Evolutionary conservation across 1,140 invertebrate species (phyloP), one percentile per base, ranked within the genome.

Genomic region (Drosophila athabasca): DNA sequence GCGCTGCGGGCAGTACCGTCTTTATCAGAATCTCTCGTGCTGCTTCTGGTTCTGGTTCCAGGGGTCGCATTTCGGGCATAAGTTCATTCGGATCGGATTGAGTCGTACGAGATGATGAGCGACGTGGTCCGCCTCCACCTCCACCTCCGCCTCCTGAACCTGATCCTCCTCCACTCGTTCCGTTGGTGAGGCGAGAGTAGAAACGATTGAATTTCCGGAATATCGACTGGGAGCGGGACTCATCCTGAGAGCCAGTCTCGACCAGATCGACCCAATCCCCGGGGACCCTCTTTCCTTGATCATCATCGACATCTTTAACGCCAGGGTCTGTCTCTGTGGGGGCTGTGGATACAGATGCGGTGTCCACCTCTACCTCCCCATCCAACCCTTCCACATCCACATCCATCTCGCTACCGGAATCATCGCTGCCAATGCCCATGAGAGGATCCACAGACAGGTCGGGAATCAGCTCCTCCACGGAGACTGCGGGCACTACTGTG

Each of bases 261-360:
- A 39, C 35, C 4, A 81, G 22, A 59, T 81, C 79, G 3, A 77
- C 17, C 78, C 78, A 81, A 7, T 82, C 79, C 0, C 62, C 71
- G 11, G 66, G 45, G 9, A 22, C 1, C 5, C 46, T 9, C 0
- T 43, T 26, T 0, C 39, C 15, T 13, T 19, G 6, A 1, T 9
- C 51, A 6, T 19, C 39, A 5, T 15, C 6, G 0, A 13, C 2
- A 13, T 26, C 15, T 13, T 46, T 13, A n/a, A 8, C 1, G 39
- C 8, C 6, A 29, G 19, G 2, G 6, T 4, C 15, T 17, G n/a
- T 5, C 2, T 1, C 6, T 9, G 15, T 9, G 11, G 3, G 11
- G 11, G 35, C 11, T 39, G 35, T 13, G 11, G 11, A 13, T 13
- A 11, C 11, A 39, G 35, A 39, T 39, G 3, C 35, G 35, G 35